phyloP scores from a whole-genome alignment of 2,797 vertebrate genomes.

The Enteromius thamalakanensis region DNA sequence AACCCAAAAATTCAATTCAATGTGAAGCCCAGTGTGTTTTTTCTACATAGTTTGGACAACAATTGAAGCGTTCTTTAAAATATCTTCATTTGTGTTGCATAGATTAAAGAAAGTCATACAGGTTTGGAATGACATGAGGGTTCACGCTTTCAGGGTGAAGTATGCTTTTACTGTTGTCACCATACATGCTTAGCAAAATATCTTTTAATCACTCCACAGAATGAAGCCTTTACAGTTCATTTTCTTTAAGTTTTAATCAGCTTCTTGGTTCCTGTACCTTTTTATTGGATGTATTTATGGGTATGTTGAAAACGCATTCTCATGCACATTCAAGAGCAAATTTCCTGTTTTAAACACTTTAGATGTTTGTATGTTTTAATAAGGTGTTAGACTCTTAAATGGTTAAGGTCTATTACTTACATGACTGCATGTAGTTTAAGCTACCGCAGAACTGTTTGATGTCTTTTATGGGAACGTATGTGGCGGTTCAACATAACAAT shows the following conservation, averaged over 20 bases:
- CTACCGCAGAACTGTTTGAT: constrained; percentile 65
- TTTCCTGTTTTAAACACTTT: constrained; percentile 31
- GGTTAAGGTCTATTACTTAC: constrained; percentile 45
- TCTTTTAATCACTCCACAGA: not conserved
- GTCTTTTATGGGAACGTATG: constrained; percentile 71
- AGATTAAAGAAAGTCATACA: not conserved
- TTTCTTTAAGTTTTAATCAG: constrained; percentile 21
- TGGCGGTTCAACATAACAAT: constrained; percentile 55
- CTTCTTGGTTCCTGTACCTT: constrained; percentile 8
- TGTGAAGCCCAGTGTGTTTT: not conserved
- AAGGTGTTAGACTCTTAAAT: constrained; percentile 64
- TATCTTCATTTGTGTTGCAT: not conserved
- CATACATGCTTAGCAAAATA: not conserved
- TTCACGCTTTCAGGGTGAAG: not conserved
- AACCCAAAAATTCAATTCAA: not conserved
- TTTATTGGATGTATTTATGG: not conserved
- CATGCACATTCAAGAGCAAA: constrained; percentile 13
- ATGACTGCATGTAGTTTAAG: constrained; percentile 56
- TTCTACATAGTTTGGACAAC: not conserved
- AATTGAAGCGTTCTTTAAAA: not conserved
- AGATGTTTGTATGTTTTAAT: constrained; percentile 59
- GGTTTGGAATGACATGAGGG: not conserved
- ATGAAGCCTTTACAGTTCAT: not conserved
- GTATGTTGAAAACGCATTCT: constrained; percentile 5
- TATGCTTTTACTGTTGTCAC: not conserved